Conservation (phyloP, 2,113 vertebrate species). For the Sphyrna mokarran region DNA sequence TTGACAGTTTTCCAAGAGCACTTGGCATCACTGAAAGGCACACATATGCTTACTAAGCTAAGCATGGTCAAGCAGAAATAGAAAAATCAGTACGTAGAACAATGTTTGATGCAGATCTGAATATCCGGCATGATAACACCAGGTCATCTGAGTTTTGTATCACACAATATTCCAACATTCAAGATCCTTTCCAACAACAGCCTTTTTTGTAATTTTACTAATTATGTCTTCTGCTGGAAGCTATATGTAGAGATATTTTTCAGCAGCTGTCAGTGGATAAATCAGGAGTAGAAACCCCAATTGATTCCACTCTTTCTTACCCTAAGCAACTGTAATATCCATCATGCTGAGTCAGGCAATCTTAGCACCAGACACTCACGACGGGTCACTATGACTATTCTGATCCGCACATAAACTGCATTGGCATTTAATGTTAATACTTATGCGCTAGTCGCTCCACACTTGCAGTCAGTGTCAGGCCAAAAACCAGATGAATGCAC, state of each 20-base stretch:
- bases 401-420: background rate
- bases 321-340: background rate
- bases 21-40: background rate
- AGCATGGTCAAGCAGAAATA: background rate
- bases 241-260: background rate
- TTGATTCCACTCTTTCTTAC: background rate
- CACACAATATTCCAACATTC: background rate
- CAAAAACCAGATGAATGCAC: background rate
- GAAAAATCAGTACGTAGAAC: background rate
- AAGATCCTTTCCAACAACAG: background rate
- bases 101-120: background rate
- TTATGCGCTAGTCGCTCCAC: background rate
- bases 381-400: background rate
- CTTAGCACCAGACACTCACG: background rate
- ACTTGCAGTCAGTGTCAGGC: background rate
- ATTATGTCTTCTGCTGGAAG: background rate
- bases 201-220: background rate
- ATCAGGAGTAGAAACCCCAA: background rate
- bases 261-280: background rate
- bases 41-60: background rate
- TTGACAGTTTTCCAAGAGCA: constrained; percentile 7
- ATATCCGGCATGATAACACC: background rate
- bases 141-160: background rate
- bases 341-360: background rate
- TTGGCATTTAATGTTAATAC: background rate